Evolutionary conservation across 1,140 invertebrate species (phyloP).

Genomic region (Rhynchophorus ferrugineus): DNA sequence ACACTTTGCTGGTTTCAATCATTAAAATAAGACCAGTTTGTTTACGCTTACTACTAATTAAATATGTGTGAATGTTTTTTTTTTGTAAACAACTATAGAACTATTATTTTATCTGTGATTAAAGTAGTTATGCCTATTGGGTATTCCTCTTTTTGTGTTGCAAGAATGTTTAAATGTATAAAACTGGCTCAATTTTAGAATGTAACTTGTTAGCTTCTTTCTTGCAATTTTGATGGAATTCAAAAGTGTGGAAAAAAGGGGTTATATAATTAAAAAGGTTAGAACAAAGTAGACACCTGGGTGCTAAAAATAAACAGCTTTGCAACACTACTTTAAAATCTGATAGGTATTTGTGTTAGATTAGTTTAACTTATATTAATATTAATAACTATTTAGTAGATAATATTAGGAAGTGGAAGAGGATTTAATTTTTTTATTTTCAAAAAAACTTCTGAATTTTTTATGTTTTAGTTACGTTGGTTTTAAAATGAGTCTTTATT

Average conservation of each 20-base stretch:
- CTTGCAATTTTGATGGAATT: no score
- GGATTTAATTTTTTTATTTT: no score
- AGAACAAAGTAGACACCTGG: constrained; percentile 1
- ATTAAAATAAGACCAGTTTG: constrained; percentile 9
- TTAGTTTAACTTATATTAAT: background rate
- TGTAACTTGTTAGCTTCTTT: background rate
- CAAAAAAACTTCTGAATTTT: background rate
- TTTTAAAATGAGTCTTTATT: no score
- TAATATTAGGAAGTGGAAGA: background rate
- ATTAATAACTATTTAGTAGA: background rate
- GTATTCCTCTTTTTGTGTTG: background rate
- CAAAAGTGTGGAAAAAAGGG: background rate
- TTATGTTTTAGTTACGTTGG: no score
- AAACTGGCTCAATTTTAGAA: background rate
- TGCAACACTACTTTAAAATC: constrained; percentile 9
- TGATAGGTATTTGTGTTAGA: constrained; percentile 16
- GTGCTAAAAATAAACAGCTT: constrained; percentile 10
- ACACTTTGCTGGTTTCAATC: background rate
- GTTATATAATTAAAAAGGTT: background rate
- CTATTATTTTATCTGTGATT: constrained; percentile 21
- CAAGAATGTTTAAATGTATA: background rate
- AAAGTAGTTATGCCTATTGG: background rate
- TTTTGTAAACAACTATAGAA: constrained; percentile 15
- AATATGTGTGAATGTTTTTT: constrained; percentile 9
- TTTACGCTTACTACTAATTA: constrained; percentile 17